Percentiles rank a stretch among this genome's conserved stretches.
Evolutionary conservation across 2,888 invertebrate species (phyloP).

Genomic region (Anodontia alba): DNA sequence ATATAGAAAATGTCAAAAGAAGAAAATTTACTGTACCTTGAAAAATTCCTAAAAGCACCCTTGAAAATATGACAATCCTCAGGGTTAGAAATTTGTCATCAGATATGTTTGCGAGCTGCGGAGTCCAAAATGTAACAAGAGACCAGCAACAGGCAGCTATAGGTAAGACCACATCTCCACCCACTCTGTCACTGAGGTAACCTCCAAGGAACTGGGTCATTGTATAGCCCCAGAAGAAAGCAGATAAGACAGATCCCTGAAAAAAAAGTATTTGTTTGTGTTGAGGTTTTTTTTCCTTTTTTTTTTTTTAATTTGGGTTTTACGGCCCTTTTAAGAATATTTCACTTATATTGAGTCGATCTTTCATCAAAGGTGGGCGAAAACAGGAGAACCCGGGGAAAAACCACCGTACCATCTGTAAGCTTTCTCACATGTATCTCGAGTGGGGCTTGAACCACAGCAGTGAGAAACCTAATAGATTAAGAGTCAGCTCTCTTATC

Average conservation of each 20-base stretch:
- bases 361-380: no score
- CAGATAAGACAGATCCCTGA: constrained; percentile 89
- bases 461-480: no score
- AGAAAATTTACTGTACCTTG: no score
- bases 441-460: no score
- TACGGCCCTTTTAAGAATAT: neutral
- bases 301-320: no score
- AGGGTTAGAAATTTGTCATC: constrained; percentile 86
- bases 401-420: no score
- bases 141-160: constrained; percentile 87
- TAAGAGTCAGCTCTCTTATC: neutral
- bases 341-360: no score
- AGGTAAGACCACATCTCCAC: constrained; percentile 89
- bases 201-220: constrained; percentile 87
- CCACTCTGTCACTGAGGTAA: constrained; percentile 86
- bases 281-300: no score
- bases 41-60: constrained; percentile 89
- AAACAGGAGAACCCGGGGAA: no score
- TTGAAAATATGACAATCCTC: constrained; percentile 87
- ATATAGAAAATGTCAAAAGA: no score
- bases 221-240: constrained; percentile 91
- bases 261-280: constrained; percentile 25
- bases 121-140: constrained; percentile 83
- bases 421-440: no score
- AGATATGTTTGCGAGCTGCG: constrained; percentile 83